These are phyloP conservation scores for Suncus etruscus DNA, from an alignment of 2,113 vertebrate genomes.

Conservation along the genomic window DNA sequence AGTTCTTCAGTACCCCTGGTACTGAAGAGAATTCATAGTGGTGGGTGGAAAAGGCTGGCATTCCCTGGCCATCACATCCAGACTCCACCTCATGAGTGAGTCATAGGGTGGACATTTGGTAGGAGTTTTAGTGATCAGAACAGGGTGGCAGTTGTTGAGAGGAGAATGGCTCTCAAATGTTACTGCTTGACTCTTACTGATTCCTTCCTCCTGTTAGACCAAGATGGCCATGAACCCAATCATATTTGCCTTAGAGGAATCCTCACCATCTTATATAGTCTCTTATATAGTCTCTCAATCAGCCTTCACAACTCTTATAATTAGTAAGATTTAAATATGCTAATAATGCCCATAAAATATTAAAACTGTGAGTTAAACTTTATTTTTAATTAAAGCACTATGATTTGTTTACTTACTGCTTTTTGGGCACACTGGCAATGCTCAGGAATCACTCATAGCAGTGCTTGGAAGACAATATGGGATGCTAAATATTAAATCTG, in stretches of 20 bases:
- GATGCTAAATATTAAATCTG: too few relatives aligned
- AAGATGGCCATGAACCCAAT: too few relatives aligned
- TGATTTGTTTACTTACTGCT: too few relatives aligned
- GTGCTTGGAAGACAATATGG: too few relatives aligned
- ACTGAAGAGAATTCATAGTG: fast-evolving
- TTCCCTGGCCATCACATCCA: background rate
- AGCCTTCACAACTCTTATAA: background rate
- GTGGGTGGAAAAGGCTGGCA: too few relatives aligned
- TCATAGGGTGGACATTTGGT: background rate
- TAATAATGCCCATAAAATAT: background rate
- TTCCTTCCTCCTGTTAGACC: background rate
- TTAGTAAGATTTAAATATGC: background rate
- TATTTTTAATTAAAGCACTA: too few relatives aligned
- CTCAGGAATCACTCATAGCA: too few relatives aligned
- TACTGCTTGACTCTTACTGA: background rate
- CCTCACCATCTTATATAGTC: background rate
- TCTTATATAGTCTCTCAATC: background rate
- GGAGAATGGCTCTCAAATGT: too few relatives aligned
- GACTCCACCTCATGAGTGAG: too few relatives aligned
- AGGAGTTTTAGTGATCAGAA: background rate
- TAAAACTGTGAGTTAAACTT: too few relatives aligned
- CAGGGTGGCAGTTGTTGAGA: background rate
- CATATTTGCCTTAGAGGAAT: background rate
- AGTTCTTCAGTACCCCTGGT: background rate
- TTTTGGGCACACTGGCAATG: too few relatives aligned